phyloP scores from a whole-genome alignment of 2,113 vertebrate species.

The Eptesicus fuscus region DNA sequence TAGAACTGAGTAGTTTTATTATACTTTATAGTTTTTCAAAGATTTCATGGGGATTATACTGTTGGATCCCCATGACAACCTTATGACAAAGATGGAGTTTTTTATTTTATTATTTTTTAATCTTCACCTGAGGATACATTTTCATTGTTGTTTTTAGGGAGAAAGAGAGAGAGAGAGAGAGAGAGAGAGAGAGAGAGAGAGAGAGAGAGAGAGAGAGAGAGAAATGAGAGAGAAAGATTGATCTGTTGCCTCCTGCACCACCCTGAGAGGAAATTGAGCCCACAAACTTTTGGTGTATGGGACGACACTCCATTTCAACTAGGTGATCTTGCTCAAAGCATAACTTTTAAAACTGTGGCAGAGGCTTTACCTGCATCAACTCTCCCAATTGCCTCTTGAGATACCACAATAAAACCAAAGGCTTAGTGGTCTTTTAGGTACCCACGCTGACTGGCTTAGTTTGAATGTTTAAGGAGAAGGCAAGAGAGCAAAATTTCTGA shows the following conservation, averaged over 20 bases:
- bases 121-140: not conserved
- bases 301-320: not conserved
- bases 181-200: no score
- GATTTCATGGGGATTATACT: not conserved
- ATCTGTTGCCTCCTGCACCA: not conserved
- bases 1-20: not conserved
- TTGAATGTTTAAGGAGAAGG: not conserved
- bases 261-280: not conserved
- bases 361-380: not conserved
- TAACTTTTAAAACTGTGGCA: not conserved
- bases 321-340: not conserved
- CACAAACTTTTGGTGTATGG: not conserved
- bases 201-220: no score
- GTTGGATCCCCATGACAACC: not conserved
- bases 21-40: not conserved
- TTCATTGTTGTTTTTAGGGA: not conserved
- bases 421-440: not conserved
- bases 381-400: not conserved
- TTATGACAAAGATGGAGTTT: not conserved
- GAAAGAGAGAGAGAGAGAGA: no score
- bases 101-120: not conserved
- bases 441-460: not conserved
- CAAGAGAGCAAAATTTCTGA: not conserved
- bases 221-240: not conserved
- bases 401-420: not conserved